Percentiles rank a stretch among this genome's conserved stretches.
Evolutionary conservation across 2,113 vertebrate genomes (phyloP).

Genomic region (Perca schrenkii): DNA sequence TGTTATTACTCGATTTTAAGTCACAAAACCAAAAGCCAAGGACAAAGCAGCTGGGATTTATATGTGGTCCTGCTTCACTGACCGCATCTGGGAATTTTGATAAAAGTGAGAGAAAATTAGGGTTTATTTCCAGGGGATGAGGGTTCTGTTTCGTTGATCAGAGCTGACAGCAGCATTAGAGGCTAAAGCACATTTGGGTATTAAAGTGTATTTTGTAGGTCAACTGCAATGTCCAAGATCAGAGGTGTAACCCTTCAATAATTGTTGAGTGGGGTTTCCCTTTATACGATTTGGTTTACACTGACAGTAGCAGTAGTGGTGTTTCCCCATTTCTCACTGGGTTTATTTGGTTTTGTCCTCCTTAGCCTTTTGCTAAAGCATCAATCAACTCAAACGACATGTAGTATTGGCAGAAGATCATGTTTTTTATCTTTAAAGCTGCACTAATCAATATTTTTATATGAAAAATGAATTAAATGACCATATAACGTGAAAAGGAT

Average conservation of each 20-base stretch:
- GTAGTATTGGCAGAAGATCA: slow-evolving; percentile 11
- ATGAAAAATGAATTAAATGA: slow-evolving; percentile 5
- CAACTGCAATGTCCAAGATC: slow-evolving; percentile 17
- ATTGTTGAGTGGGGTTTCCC: slow-evolving; percentile 11
- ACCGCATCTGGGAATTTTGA: slow-evolving; percentile 30
- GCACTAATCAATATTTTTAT: slow-evolving; percentile 19
- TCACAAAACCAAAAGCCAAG: slow-evolving; percentile 5
- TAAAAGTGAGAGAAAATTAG: slow-evolving; percentile 30
- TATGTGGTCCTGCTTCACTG: slow-evolving; percentile 18
- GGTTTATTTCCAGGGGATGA: slow-evolving; percentile 22
- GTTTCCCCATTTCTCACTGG: background rate
- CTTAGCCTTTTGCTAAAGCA: background rate
- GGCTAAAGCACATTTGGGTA: slow-evolving; percentile 24
- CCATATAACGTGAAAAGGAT: background rate
- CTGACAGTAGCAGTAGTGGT: background rate
- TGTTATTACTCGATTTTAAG: slow-evolving; percentile 37
- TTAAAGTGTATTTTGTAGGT: slow-evolving; percentile 40
- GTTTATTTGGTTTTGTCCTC: slow-evolving; percentile 15
- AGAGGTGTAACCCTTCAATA: slow-evolving; percentile 1
- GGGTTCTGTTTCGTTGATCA: slow-evolving; percentile 15
- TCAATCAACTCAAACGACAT: background rate
- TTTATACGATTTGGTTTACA: slow-evolving; percentile 11
- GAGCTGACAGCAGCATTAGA: slow-evolving; percentile 26
- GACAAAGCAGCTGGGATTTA: slow-evolving; percentile 38
- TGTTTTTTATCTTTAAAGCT: slow-evolving; percentile 14